These are phyloP conservation scores for Drosophila insularis DNA, from an alignment of 1,140 invertebrate genomes.

Conservation along the genomic window DNA sequence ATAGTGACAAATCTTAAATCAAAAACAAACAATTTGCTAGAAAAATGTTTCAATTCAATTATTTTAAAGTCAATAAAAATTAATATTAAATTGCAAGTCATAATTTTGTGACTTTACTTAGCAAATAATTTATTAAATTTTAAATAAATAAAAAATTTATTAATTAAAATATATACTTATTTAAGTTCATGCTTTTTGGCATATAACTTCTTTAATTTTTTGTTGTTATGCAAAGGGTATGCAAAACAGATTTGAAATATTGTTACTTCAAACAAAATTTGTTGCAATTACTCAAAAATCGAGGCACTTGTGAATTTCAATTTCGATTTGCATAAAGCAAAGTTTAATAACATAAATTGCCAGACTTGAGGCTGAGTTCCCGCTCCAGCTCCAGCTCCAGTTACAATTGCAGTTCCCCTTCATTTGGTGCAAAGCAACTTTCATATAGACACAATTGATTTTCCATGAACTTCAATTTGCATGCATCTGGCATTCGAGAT, in stretches of 20 bases:
- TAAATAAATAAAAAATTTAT: too few relatives aligned
- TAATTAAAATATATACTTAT: too few relatives aligned
- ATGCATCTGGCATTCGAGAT: conserved; percentile 30
- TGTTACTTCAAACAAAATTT: conserved; percentile 29
- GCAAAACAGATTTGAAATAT: background rate
- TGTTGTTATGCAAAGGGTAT: background rate
- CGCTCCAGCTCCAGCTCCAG: conserved; percentile 18
- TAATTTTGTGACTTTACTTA: too few relatives aligned
- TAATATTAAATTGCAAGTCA: too few relatives aligned
- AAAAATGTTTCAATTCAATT: too few relatives aligned
- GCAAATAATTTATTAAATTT: background rate
- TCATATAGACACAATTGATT: conserved; percentile 64
- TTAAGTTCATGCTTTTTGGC: too few relatives aligned
- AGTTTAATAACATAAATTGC: conserved; percentile 68
- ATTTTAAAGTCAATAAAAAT: too few relatives aligned
- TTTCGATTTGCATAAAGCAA: conserved; percentile 69
- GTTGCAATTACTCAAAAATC: conserved; percentile 42
- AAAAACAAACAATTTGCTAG: too few relatives aligned
- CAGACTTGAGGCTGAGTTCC: conserved; percentile 24
- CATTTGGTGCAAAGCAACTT: conserved; percentile 56
- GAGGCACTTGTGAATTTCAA: conserved; percentile 25
- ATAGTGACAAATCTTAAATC: too few relatives aligned
- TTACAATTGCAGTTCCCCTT: conserved; percentile 46
- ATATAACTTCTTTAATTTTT: too few relatives aligned
- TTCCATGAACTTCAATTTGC: conserved; percentile 77